A percentile compares a stretch with the other conserved stretches of the same genome.
phyloP scores from a whole-genome alignment of 2,888 invertebrate species.

The Amiota minor region DNA sequence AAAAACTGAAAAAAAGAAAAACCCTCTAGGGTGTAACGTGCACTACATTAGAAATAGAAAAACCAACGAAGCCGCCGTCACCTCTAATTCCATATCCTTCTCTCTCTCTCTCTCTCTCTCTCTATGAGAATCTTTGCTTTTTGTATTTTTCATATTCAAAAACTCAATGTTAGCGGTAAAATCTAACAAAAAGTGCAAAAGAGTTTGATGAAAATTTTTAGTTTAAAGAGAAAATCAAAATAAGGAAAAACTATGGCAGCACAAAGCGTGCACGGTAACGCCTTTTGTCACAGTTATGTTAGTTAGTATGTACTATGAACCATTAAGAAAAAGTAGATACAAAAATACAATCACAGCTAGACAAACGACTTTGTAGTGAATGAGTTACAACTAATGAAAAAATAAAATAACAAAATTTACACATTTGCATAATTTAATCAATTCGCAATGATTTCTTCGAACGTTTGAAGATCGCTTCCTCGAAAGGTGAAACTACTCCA shows the following conservation, averaged over 20 bases:
- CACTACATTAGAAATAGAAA: constrained; percentile 69
- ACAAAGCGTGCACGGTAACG: constrained; percentile 61
- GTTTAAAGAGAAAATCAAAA: constrained; percentile 30
- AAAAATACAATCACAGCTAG: background rate
- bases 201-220: constrained; percentile 57
- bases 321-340: background rate
- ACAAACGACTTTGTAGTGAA: background rate
- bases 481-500: constrained; percentile 58
- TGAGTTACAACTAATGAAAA: constrained; percentile 8
- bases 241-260: constrained; percentile 40
- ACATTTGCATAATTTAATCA: constrained; percentile 70
- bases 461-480: constrained; percentile 26
- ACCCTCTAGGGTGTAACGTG: constrained; percentile 65
- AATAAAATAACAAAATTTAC: constrained; percentile 42
- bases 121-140: constrained; percentile 57
- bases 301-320: constrained; percentile 9
- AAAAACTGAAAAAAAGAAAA: constrained; percentile 55
- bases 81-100: constrained; percentile 31
- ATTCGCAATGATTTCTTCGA: constrained; percentile 57
- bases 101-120: too few relatives aligned
- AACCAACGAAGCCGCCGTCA: constrained; percentile 55
- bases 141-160: constrained; percentile 6
- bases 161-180: constrained; percentile 35
- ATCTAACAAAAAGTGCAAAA: constrained; percentile 43
- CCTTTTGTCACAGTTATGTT: constrained; percentile 63